Conservation (phyloP, 1,140 invertebrate species). For the Rhyacophila brunnea region DNA sequence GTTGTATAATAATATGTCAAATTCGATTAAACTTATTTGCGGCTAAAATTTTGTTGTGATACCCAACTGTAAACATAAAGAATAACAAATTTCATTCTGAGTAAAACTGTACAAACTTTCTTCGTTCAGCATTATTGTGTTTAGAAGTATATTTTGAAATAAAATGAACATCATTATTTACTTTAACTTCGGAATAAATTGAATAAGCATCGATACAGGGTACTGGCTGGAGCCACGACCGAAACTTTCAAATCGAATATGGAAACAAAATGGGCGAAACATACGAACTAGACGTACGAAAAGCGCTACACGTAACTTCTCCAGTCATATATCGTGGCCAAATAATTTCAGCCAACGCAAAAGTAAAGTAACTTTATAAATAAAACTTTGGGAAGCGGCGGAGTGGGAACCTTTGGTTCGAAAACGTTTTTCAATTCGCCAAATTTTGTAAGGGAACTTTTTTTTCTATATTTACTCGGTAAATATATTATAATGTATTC, state of each 20-base stretch:
- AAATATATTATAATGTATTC: too few relatives aligned
- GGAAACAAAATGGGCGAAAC: slow-evolving; percentile 26
- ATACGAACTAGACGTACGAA: slow-evolving; percentile 6
- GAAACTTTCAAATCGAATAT: slow-evolving; percentile 33
- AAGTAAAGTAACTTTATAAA: slow-evolving; percentile 26
- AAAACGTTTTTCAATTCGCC: too few relatives aligned
- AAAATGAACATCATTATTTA: slow-evolving; percentile 22
- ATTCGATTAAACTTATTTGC: too few relatives aligned
- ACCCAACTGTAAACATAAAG: too few relatives aligned
- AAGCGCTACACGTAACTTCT: slow-evolving; percentile 15
- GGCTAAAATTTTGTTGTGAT: too few relatives aligned
- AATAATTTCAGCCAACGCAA: slow-evolving; percentile 21
- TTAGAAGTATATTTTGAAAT: too few relatives aligned
- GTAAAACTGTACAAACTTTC: too few relatives aligned
- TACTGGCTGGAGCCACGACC: background rate
- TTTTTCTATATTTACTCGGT: too few relatives aligned
- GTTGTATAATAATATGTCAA: too few relatives aligned
- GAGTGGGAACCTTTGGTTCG: background rate
- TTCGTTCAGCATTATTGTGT: too few relatives aligned
- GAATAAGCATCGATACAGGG: slow-evolving; percentile 13
- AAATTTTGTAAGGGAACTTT: too few relatives aligned
- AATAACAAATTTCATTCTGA: too few relatives aligned
- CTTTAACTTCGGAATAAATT: slow-evolving; percentile 9
- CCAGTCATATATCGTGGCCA: slow-evolving; percentile 20
- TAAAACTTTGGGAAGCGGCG: slow-evolving; percentile 20